Evolutionary conservation across 2,797 vertebrate species (phyloP).

Genomic region (Graptemys geographica): DNA sequence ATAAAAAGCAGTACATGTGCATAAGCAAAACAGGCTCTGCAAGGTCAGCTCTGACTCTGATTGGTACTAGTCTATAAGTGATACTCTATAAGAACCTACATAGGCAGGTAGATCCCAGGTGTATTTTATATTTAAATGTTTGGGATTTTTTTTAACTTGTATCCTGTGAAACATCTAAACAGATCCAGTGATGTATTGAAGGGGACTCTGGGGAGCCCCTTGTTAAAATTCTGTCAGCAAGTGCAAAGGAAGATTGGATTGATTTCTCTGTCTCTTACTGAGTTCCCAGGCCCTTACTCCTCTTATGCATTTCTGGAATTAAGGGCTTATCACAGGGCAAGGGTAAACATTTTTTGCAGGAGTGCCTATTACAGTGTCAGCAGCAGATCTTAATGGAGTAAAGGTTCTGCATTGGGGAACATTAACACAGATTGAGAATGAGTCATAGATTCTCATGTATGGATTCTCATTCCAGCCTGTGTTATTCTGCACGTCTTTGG

Average conservation of each 20-base stretch:
- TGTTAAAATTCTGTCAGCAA: neutral
- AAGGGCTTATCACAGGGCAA: neutral
- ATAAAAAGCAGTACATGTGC: neutral
- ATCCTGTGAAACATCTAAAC: neutral
- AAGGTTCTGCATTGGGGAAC: conserved; percentile 8
- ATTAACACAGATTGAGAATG: conserved; percentile 26
- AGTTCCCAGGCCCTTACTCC: neutral
- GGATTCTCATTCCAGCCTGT: conserved; percentile 17
- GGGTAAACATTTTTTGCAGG: neutral
- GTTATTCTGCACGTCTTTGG: conserved; percentile 55
- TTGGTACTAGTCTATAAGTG: neutral
- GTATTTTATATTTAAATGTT: neutral
- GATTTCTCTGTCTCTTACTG: conserved; percentile 9
- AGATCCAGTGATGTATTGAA: neutral
- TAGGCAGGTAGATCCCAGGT: neutral
- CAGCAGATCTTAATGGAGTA: conserved; percentile 26
- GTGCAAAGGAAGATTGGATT: conserved; percentile 2
- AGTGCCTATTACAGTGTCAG: neutral
- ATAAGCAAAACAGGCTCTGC: neutral
- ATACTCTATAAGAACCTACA: neutral
- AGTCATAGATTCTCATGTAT: conserved; percentile 36
- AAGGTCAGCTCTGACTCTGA: neutral
- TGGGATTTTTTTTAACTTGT: neutral
- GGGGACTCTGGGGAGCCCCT: neutral
- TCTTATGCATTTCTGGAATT: neutral